Evolutionary conservation across 2,888 invertebrate genomes (phyloP), one percentile per base, ranked within the genome.

Genomic region (Ceriagrion tenellum): DNA sequence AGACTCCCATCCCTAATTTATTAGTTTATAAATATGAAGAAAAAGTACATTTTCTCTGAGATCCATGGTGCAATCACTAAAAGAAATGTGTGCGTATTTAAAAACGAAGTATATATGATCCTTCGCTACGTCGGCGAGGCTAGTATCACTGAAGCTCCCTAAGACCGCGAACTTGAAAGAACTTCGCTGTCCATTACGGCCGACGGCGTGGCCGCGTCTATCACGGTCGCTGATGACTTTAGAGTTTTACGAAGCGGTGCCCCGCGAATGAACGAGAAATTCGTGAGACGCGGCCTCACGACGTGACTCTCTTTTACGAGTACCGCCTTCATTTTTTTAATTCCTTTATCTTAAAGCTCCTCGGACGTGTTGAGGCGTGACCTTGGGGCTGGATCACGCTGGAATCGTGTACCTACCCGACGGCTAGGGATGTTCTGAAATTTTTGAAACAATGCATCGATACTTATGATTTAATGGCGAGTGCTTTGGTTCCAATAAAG

Each of bases 221-320:
- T 35, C 81, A 81, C 35, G 81, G 81, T 18, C 35, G 13, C 35
- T 13, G 35, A 26, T 81, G 81, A 35, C 81, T 35, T 35, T 12
- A 35, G 2, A 81, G 35, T 30, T 81, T 81, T 35, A 20, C 18
- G 81, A 81, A 35, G 81, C 81, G 35, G 26, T n/a, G 23, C 69
- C n/a, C 69, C 8, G 26, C 81, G 35, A 81, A 10, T 81, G 74
- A 81, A 69, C 69, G 69, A 69, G 69, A 69, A 69, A 69, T 69
- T 69, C 69, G 69, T 69, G 69, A 69, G 69, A 69, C n/a, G 69
- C 69, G 69, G 69, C 26, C 69, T 81, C 81, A 81, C 81, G 81
- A 81, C 35, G 81, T n/a, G 8, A 23, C 81, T 30, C 74, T 81
- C 81, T 35, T 26, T 69, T 81, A 35, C 30, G 35, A 81, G 81